A percentile compares a stretch with the other conserved stretches of the same genome.
phyloP scores from a whole-genome alignment of 2,113 vertebrate genomes.

The Condylura cristata region DNA sequence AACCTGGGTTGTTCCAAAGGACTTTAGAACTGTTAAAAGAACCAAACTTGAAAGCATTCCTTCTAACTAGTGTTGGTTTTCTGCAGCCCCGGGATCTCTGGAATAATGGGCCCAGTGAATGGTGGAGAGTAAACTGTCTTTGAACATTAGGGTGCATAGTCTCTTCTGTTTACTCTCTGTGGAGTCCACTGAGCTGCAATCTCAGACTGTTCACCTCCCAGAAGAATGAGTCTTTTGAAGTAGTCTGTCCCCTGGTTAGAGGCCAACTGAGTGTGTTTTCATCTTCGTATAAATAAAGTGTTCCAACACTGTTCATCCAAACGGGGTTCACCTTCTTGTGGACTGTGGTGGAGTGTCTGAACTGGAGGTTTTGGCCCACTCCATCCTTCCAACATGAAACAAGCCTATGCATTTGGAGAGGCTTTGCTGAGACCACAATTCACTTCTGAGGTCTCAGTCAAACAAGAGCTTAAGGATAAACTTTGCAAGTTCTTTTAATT shows the following conservation, averaged over 20 bases:
- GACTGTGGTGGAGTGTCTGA: constrained; percentile 33
- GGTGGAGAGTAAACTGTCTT: constrained; percentile 47
- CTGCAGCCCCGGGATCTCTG: background rate
- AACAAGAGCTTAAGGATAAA: constrained; percentile 30
- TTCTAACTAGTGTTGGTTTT: constrained; percentile 45
- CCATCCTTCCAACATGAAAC: constrained; percentile 28
- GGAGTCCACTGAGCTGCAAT: constrained; percentile 41
- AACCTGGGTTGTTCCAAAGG: constrained; percentile 41
- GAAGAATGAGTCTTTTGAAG: constrained; percentile 53
- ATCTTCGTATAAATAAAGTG: constrained; percentile 33
- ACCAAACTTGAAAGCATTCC: constrained; percentile 50
- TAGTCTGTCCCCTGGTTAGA: constrained; percentile 37
- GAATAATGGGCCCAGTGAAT: constrained; percentile 63
- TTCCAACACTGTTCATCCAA: background rate
- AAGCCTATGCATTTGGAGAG: constrained; percentile 54
- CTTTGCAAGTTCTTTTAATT: constrained; percentile 65
- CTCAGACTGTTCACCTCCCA: constrained; percentile 45
- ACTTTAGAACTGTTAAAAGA: constrained; percentile 47
- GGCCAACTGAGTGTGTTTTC: constrained; percentile 41
- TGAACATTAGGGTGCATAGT: constrained; percentile 29
- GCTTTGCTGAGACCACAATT: constrained; percentile 48
- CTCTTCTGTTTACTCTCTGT: constrained; percentile 68
- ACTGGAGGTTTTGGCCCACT: background rate
- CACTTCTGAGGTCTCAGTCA: constrained; percentile 64
- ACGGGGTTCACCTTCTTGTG: constrained; percentile 55